Evolutionary conservation across 2,888 invertebrate species (phyloP).

Genomic region (Carabus problematicus): DNA sequence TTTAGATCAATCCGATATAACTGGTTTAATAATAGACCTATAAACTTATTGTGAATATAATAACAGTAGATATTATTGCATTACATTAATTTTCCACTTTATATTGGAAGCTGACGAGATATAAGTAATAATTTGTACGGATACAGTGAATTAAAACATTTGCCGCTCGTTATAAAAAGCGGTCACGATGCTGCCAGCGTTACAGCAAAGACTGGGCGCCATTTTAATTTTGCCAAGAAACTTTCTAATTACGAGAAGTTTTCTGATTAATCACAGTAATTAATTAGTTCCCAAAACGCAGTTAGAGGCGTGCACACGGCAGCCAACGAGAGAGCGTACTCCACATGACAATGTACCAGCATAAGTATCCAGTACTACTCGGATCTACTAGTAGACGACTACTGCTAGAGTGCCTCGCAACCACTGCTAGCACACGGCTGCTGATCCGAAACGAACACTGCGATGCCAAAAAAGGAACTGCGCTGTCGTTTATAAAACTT

Average conservation of each 20-base stretch:
- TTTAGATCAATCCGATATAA: too few relatives aligned
- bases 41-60: too few relatives aligned
- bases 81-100: too few relatives aligned
- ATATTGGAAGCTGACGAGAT: too few relatives aligned
- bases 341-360: conserved; percentile 23
- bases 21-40: too few relatives aligned
- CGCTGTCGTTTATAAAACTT: too few relatives aligned
- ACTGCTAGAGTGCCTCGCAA: not conserved
- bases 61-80: too few relatives aligned
- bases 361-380: conserved; percentile 9
- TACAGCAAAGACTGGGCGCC: conserved; percentile 49
- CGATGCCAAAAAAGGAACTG: conserved; percentile 9
- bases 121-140: too few relatives aligned
- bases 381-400: not conserved
- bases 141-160: not conserved
- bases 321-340: conserved; percentile 25
- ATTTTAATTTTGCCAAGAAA: conserved; percentile 64
- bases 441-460: not conserved
- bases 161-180: conserved; percentile 36
- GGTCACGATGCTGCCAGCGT: conserved; percentile 29
- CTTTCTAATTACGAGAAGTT: conserved; percentile 66
- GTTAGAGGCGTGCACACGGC: conserved; percentile 45
- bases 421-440: not conserved
- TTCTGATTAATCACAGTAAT: conserved; percentile 68
- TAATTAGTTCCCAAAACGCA: conserved; percentile 59